Evolutionary conservation across 64 coral and sea anemone species (phyloP).

Genomic region (Actinia tenebrosa): DNA sequence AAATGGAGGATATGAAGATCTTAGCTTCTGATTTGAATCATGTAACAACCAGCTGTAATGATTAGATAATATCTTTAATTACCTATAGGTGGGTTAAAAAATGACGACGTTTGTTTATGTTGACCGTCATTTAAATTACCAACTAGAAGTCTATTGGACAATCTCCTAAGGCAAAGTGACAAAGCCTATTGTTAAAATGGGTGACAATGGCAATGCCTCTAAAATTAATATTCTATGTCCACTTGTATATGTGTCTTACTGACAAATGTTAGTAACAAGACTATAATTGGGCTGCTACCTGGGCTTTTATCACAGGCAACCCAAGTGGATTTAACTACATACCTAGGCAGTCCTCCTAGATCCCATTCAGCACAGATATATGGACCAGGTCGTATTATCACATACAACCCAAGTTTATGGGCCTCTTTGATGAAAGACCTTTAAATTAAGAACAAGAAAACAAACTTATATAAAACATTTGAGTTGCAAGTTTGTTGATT

Average conservation of each 20-base stretch:
- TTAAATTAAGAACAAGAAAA: conserved; percentile 11
- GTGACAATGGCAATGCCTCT: no score
- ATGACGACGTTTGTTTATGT: no score
- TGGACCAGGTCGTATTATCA: conserved; percentile 79
- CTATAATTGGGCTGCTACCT: background rate
- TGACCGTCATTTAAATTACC: no score
- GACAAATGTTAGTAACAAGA: background rate
- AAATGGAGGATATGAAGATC: conserved; percentile 57
- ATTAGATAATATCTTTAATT: background rate
- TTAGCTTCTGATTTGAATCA: conserved; percentile 46
- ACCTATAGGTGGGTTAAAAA: no score
- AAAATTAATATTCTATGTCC: no score
- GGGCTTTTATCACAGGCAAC: background rate
- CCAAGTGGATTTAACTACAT: background rate
- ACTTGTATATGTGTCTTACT: no score
- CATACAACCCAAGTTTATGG: conserved; percentile 66
- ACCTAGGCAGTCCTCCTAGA: conserved; percentile 63
- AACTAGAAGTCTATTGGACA: no score
- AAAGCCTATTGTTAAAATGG: background rate
- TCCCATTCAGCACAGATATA: conserved; percentile 83
- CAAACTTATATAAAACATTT: background rate
- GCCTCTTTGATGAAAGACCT: conserved; percentile 62
- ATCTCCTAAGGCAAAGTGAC: background rate
- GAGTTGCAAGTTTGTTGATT: background rate
- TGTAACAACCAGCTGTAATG: conserved; percentile 62